Conservation (phyloP, 1,140 invertebrate genomes). For the Adelges cooleyi region DNA sequence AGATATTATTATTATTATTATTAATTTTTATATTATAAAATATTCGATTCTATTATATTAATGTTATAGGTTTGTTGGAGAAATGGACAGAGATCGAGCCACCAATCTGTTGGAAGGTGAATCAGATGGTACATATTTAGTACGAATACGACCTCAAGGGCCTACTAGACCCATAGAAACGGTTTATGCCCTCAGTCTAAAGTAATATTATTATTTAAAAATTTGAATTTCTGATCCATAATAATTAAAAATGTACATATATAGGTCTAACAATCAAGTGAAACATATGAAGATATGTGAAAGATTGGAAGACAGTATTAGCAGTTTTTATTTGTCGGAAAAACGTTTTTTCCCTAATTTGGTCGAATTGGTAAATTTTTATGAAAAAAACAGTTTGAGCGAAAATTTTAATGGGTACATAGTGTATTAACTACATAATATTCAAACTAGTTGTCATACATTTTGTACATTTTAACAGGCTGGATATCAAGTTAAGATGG, state of each 20-base stretch:
- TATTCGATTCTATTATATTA: too few relatives aligned
- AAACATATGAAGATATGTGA: constrained; percentile 86
- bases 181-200: constrained; percentile 76
- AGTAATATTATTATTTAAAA: constrained; percentile 44
- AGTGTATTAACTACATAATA: background rate
- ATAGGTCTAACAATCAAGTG: constrained; percentile 64
- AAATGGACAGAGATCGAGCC: constrained; percentile 75
- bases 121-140: constrained; percentile 76
- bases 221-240: background rate
- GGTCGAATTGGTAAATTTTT: constrained; percentile 78
- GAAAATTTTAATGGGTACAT: constrained; percentile 79
- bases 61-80: constrained; percentile 55
- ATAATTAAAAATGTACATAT: constrained; percentile 33
- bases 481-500: constrained; percentile 62
- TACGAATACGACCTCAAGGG: constrained; percentile 62
- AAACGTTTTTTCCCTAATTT: constrained; percentile 81
- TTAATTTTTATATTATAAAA: too few relatives aligned
- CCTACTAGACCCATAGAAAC: constrained; percentile 46
- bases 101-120: constrained; percentile 62
- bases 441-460: background rate
- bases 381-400: constrained; percentile 72
- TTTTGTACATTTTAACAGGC: constrained; percentile 39
- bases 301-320: constrained; percentile 45
- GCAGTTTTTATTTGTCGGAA: constrained; percentile 69
- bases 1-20: too few relatives aligned